A percentile compares a stretch with the other conserved stretches of the same genome.
These are phyloP conservation scores for Scaptomyza flava DNA, from an alignment of 2,888 invertebrate genomes.

Conservation along the genomic window DNA sequence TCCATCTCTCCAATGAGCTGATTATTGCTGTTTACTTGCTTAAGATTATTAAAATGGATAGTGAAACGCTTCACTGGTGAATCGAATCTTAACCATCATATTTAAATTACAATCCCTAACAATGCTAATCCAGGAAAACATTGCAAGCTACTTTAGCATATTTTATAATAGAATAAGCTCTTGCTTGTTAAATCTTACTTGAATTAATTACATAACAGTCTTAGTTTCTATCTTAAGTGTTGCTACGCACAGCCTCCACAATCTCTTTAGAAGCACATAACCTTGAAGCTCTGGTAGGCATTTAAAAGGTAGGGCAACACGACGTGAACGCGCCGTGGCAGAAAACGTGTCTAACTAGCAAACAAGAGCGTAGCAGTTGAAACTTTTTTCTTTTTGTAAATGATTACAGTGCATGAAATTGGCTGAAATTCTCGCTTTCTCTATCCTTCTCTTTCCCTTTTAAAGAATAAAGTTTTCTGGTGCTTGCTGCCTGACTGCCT, in stretches of 20 bases:
- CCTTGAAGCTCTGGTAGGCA: slow-evolving; percentile 14
- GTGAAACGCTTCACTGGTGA: too few species aligned
- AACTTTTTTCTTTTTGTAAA: slow-evolving; percentile 58
- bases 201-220: slow-evolving; percentile 15
- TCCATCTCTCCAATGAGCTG: too few species aligned
- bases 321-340: slow-evolving; percentile 29
- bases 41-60: too few species aligned
- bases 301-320: slow-evolving; percentile 34
- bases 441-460: not conserved
- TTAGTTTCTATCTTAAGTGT: slow-evolving; percentile 6
- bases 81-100: not conserved
- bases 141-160: not conserved
- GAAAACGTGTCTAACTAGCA: slow-evolving; percentile 35
- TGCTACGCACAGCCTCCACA: not conserved
- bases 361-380: slow-evolving; percentile 27
- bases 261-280: slow-evolving; percentile 6
- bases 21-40: too few species aligned
- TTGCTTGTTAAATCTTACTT: not conserved
- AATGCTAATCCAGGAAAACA: not conserved
- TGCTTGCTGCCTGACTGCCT: slow-evolving; percentile 14
- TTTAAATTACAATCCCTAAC: not conserved
- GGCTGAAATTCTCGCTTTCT: slow-evolving; percentile 31
- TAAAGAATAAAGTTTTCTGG: slow-evolving; percentile 43
- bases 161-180: not conserved
- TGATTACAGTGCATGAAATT: slow-evolving; percentile 70